Conservation (phyloP, 2,888 invertebrate genomes). For the Leucophora obtusa region DNA sequence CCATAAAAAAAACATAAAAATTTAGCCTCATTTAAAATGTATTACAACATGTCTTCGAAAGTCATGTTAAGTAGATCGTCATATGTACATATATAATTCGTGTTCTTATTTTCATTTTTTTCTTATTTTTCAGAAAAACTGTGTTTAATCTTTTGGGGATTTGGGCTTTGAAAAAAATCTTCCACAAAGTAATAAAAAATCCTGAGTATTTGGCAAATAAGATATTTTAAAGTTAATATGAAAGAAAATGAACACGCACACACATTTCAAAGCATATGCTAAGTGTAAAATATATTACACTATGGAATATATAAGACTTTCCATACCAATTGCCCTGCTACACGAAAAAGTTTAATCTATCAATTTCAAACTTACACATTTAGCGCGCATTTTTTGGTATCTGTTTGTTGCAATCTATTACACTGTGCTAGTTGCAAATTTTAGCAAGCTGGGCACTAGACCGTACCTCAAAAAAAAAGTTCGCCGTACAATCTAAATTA, state of each 20-base stretch:
- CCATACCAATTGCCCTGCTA: too few species aligned
- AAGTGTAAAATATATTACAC: background rate
- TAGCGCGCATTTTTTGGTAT: too few species aligned
- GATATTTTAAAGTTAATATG: conserved; percentile 16
- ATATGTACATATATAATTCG: too few species aligned
- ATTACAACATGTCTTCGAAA: conserved; percentile 12
- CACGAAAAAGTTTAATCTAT: too few species aligned
- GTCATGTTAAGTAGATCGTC: background rate
- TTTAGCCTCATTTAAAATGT: conserved; percentile 23
- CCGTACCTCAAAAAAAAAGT: too few species aligned
- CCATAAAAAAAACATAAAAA: background rate
- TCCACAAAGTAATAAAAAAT: background rate
- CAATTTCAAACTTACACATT: too few species aligned
- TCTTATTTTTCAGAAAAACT: background rate
- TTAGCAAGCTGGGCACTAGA: too few species aligned
- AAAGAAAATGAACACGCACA: background rate
- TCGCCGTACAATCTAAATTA: too few species aligned
- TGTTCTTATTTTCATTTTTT: background rate
- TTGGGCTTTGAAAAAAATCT: background rate
- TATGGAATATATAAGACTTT: background rate
- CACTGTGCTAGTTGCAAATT: too few species aligned
- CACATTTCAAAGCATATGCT: conserved; percentile 14
- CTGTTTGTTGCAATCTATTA: too few species aligned
- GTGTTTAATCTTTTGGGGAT: conserved; percentile 20
- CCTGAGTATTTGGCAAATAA: conserved; percentile 21